Conservation (phyloP, 1,140 invertebrate species). For the Dolichoris vasculosae region DNA sequence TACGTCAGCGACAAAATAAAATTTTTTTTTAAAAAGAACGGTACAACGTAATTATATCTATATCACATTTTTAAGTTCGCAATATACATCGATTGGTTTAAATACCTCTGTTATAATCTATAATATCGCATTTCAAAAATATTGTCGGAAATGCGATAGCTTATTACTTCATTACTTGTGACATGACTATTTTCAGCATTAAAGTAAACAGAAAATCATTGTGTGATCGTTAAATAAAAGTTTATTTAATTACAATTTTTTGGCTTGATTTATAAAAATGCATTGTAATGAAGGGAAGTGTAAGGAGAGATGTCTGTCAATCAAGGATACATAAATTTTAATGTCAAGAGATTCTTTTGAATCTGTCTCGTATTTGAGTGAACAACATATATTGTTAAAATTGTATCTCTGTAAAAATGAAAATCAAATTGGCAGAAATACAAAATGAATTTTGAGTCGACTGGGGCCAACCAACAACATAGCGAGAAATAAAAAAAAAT, state of each 20-base stretch:
- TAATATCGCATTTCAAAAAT: too few species aligned
- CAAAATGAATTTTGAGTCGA: slow-evolving; percentile 57
- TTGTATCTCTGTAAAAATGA: slow-evolving; percentile 31
- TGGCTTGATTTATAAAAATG: slow-evolving; percentile 39
- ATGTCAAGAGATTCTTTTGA: slow-evolving; percentile 27
- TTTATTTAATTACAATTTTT: slow-evolving; percentile 32
- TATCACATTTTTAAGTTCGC: too few species aligned
- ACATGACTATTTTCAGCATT: too few species aligned
- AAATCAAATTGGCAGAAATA: slow-evolving; percentile 47
- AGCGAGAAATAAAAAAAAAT: slow-evolving; percentile 25
- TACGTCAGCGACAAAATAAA: too few species aligned
- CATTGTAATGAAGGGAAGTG: slow-evolving; percentile 31
- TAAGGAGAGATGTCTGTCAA: slow-evolving; percentile 11
- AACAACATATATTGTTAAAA: slow-evolving; percentile 44
- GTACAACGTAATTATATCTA: too few species aligned
- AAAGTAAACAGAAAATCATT: too few species aligned
- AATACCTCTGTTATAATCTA: too few species aligned
- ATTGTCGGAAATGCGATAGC: too few species aligned
- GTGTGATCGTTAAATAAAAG: background rate
- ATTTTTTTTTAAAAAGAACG: too few species aligned
- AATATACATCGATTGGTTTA: too few species aligned
- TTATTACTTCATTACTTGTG: too few species aligned
- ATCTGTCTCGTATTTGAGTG: slow-evolving; percentile 51
- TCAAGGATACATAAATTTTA: slow-evolving; percentile 35
- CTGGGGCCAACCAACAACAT: slow-evolving; percentile 64